Evolutionary conservation across 2,797 vertebrate genomes (phyloP).

Genomic region (Potorous gilbertii): DNA sequence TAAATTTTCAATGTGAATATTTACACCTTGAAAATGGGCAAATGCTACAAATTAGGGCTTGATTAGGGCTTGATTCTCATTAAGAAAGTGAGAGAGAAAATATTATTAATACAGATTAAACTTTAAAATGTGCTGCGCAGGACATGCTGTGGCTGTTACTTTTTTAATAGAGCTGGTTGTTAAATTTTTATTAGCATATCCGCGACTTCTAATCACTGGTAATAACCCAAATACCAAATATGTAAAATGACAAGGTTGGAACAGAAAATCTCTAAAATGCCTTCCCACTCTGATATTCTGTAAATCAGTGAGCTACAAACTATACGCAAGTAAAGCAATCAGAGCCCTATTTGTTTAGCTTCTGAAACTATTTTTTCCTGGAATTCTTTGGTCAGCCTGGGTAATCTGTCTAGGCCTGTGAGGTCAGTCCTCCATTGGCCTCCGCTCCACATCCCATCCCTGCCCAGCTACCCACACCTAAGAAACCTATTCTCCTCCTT

Average conservation of each 20-base stretch:
- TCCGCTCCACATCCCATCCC: not conserved
- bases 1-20: not conserved
- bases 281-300: not conserved
- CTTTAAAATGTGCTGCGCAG: not conserved
- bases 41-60: not conserved
- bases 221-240: not conserved
- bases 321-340: not conserved
- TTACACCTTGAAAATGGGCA: not conserved
- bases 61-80: not conserved
- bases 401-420: not conserved
- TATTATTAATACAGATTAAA: not conserved
- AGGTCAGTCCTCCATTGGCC: not conserved
- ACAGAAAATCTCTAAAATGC: not conserved
- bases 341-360: not conserved
- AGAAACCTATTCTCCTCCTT: not conserved
- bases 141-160: not conserved
- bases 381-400: not conserved
- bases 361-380: not conserved
- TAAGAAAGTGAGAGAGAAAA: not conserved
- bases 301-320: not conserved
- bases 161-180: not conserved
- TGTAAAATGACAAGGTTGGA: not conserved
- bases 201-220: not conserved
- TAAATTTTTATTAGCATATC: not conserved
- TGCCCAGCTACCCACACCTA: not conserved